Evolutionary conservation across 1,140 invertebrate genomes (phyloP).

Genomic region (Ericerus pela): DNA sequence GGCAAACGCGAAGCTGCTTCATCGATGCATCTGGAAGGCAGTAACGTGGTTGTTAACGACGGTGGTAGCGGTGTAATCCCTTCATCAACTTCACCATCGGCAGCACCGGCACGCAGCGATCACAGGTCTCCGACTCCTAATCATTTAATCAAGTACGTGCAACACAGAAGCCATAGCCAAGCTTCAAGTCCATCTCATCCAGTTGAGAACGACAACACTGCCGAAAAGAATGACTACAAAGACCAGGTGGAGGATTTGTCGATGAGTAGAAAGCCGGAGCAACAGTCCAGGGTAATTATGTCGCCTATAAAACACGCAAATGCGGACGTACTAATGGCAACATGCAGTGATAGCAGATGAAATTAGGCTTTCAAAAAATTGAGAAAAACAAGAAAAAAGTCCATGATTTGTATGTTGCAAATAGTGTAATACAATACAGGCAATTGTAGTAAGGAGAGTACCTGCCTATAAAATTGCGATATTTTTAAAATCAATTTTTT

Average conservation of each 20-base stretch:
- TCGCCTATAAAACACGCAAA: constrained; percentile 26
- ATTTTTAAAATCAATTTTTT: no score
- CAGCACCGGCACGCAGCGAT: constrained; percentile 24
- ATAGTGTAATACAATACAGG: no score
- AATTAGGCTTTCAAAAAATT: no score
- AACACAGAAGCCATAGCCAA: constrained; percentile 15
- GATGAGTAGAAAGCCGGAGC: constrained; percentile 29
- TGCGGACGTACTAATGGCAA: constrained; percentile 21
- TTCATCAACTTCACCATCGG: constrained; percentile 14
- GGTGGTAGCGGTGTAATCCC: background rate
- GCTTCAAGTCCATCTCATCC: constrained; percentile 18
- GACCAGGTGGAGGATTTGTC: constrained; percentile 38
- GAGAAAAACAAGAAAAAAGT: no score
- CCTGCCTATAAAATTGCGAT: no score
- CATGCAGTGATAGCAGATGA: constrained; percentile 18
- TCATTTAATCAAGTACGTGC: constrained; percentile 25
- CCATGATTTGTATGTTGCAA: no score
- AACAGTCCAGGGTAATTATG: constrained; percentile 26
- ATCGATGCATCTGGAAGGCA: background rate
- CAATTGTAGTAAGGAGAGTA: no score
- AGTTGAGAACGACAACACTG: constrained; percentile 12
- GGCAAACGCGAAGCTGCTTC: constrained; percentile 6
- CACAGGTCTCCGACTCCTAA: constrained; percentile 26
- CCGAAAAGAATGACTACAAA: constrained; percentile 23
- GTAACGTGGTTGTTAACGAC: constrained; percentile 5